Evolutionary conservation across 2,113 vertebrate genomes (phyloP), one percentile per base, ranked within the genome.

Genomic region (Strigops habroptila): DNA sequence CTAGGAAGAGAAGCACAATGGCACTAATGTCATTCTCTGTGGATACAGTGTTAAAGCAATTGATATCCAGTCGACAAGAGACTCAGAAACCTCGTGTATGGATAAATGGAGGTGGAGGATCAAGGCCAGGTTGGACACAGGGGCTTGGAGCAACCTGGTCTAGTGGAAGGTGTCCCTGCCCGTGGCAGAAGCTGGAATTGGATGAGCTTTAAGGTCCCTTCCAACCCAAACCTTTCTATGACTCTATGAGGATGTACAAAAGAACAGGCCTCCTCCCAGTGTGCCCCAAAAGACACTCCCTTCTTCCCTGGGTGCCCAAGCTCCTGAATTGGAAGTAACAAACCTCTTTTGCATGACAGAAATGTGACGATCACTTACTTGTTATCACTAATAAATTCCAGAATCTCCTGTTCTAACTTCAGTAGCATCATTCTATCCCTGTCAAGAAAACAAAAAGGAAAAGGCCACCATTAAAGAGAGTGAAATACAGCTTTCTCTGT

Each of bases 361-460:
- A 44, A 31, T 18, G 15, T 24, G 0, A 5, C 0, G n/a, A 21
- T 60, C 84, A 97, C 99, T 99, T 97, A 99, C 99, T 99, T 99
- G 98, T 99, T 99, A 93, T 99, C 99, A 96, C 98, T 99, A 96
- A 99, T 99, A 97, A 99, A 99, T 96, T 99, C 99, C 98, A 99
- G 98, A 96, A 99, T 99, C 98, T 99, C 99, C 98, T 99, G 99
- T 98, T 99, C 99, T 98, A 99, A 98, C 98, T 99, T 99, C 95
- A 99, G 99, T 98, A 99, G 99, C 99, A 99, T 99, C 99, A 99
- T 99, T 98, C 99, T 98, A 97, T 99, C 99, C 98, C 99, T 99
- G 98, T 85, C 91, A 85, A 77, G 94, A 44, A 62, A 70, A 53
- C 23, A 23, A 8, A 46, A 86, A 83, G 71, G 30, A 71, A 95